These are phyloP conservation scores for Lysiphlebus fabarum DNA, from an alignment of 1,140 invertebrate species.

Conservation along the genomic window DNA sequence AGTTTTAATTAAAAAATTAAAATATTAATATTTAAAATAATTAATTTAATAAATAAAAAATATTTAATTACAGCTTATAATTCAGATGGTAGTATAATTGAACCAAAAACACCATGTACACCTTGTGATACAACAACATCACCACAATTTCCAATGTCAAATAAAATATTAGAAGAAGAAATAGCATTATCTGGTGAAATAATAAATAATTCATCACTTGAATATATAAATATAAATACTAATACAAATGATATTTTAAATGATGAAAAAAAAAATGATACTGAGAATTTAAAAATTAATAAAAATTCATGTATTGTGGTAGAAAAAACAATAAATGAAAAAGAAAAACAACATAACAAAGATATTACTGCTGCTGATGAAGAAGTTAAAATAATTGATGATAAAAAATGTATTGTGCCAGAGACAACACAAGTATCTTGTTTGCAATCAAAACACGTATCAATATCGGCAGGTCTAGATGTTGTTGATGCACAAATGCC, in stretches of 20 bases:
- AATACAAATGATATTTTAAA: no score
- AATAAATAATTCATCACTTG: conserved; percentile 21
- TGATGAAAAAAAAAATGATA: no score
- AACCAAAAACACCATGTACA: conserved; percentile 41
- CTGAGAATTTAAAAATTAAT: no score
- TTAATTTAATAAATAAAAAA: not conserved
- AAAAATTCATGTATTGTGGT: no score
- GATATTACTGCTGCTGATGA: conserved; percentile 5
- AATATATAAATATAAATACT: conserved; percentile 37
- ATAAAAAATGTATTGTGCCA: not conserved
- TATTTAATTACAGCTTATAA: conserved; percentile 37
- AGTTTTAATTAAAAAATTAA: conserved; percentile 25
- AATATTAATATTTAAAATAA: conserved; percentile 1
- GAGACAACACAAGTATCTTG: conserved; percentile 15
- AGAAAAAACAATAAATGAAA: no score
- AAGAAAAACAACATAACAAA: not conserved
- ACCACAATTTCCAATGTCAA: conserved; percentile 27
- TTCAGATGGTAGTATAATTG: conserved; percentile 35
- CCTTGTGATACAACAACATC: conserved; percentile 31
- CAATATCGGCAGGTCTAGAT: conserved; percentile 17
- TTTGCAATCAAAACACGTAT: conserved; percentile 22
- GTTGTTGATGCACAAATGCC: conserved; percentile 33
- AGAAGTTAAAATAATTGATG: conserved; percentile 3
- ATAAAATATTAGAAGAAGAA: conserved; percentile 27
- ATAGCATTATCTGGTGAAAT: not conserved